Evolutionary conservation across 1,140 invertebrate genomes (phyloP), one percentile per base, ranked within the genome.

Genomic region (Cyrtorhinus lividipennis): DNA sequence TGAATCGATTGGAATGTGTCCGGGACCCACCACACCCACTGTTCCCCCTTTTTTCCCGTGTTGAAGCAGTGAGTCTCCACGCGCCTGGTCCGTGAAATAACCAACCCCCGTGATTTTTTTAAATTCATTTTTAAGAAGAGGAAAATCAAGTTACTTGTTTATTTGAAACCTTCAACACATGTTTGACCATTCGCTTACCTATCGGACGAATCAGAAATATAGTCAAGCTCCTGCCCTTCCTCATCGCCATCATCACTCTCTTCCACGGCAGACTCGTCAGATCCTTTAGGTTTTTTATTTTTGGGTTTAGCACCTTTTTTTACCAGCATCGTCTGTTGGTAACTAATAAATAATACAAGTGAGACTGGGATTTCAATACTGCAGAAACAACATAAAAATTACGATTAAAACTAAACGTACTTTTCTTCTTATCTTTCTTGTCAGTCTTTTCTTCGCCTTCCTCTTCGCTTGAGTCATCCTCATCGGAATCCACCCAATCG

Each of bases 191-290:
- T n/a, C n/a, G n/a, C 38, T 64, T 72, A 80, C 81, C 80, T 81
- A 62, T 83, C 82, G 18, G 86, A 88, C 2, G 87, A 90, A 69
- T 90, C 87, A 1, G 87, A 89, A 68, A 90, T 89, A 68, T 92
- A 92, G 73, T 91, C 88, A 62, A 82, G 78, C 77, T 98, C 93
- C 65, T 88, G 75, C 0, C 92, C 92, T 78, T 98, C 94, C 71
- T 90, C 91, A 74, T 97, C 93, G 0, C 93, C 93, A 74, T 96
- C 93, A 76, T 96, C 93, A 70, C 92, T 95, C 73, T 98, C 94
- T 74, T 98, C 93, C 60, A 90, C 81, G 0, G 91, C 91, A 71
- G 94, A 92, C 68, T 88, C 84, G 69, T 95, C 86, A 0, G 90
- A 83, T 65, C 81, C 81, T 64, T 85, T 78, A 62, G 83, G 80